These are phyloP conservation scores for Rhabdornis inornatus DNA, from an alignment of 2,113 vertebrate species.

Conservation along the genomic window DNA sequence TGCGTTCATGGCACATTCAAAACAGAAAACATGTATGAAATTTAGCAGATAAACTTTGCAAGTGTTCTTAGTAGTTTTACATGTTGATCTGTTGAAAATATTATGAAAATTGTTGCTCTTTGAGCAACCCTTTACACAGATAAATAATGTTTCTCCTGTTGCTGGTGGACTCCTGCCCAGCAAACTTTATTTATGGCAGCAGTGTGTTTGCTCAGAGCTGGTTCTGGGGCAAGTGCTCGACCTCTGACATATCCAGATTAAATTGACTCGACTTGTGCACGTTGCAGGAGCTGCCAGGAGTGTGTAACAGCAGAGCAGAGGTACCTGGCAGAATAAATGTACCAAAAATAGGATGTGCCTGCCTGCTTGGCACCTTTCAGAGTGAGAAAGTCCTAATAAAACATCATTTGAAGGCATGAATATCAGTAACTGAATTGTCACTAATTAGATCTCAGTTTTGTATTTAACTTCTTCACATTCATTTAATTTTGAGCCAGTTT, in stretches of 20 bases:
- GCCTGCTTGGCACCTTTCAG: background rate
- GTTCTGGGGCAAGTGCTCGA: background rate
- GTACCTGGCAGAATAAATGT: background rate
- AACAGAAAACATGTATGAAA: rapidly evolving
- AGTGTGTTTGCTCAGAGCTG: background rate
- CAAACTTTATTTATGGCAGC: background rate
- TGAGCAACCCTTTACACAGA: background rate
- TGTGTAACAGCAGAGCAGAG: background rate
- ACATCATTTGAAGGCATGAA: background rate
- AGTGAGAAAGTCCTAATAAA: background rate
- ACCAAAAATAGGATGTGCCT: rapidly evolving
- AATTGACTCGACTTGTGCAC: background rate
- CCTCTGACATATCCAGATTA: background rate
- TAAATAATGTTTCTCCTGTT: rapidly evolving
- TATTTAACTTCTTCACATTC: background rate
- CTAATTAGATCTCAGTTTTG: background rate
- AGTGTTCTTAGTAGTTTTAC: rapidly evolving
- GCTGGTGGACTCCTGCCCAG: background rate
- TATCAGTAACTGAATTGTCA: background rate
- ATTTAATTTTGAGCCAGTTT: background rate
- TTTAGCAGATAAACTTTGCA: background rate
- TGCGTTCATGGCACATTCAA: rapidly evolving
- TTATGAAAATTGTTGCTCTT: background rate
- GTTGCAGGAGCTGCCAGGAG: background rate
- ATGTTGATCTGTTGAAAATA: background rate